Evolutionary conservation across 2,797 vertebrate genomes (phyloP), one percentile per base, ranked within the genome.

Genomic region (Clamator glandarius): DNA sequence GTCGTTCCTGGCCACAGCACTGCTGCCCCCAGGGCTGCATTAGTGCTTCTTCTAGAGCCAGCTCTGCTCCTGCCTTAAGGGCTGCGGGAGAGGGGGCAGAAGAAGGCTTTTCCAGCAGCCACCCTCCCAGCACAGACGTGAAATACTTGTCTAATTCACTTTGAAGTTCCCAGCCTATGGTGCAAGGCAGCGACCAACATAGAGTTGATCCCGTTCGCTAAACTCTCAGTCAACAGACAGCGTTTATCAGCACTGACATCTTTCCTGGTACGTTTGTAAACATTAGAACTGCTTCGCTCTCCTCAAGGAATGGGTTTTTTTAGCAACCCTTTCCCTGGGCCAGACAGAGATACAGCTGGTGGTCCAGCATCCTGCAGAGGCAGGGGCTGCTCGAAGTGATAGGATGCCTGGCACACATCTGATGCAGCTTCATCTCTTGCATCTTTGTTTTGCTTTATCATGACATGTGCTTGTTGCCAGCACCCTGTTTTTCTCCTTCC

Each of bases 81-180:
- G 69, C 31, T 92, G 88, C 76, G 82, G 83, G 52, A 54, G 42
- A 89, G 23, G 35, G 18, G 78, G 12, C 33, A 16, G 25, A 77
- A 64, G 75, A 66, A 62, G 84, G 66, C 70, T 90, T 31, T 82
- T 86, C 88, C 84, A 84, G 85, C 92, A 91, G 92, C 89, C 84
- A 84, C 58, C 64, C 89, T 86, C 69, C 12, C 2, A 0, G 89
- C 87, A 48, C 29, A 50, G 90, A 83, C 0, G 2, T 55, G 48
- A 82, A 59, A 48, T 7, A 74, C 87, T 87, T 69, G 20, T 29
- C 23, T 69, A 92, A 89, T n/a, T 81, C 84, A 68, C 96, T 92
- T 94, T 75, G 95, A 93, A 94, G 84, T 64, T 93, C 66, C 36
- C 73, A 86, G 89, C 92, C 95, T 87, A 76, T 0, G 1, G 92